These are phyloP conservation scores for Antedon mediterranea DNA, from an alignment of 53 echinoderm and acorn worm species.

Conservation along the genomic window DNA sequence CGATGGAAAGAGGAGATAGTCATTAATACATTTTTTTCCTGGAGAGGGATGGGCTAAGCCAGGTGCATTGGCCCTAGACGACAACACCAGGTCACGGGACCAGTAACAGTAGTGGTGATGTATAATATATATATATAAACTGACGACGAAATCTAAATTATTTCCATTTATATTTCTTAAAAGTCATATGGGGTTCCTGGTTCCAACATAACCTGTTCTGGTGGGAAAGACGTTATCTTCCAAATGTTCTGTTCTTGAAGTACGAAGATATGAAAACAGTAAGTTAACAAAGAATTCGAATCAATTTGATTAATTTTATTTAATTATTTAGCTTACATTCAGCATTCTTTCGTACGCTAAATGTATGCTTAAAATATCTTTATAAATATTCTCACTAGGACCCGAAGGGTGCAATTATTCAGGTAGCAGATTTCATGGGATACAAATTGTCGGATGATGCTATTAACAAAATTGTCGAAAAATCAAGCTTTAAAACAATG, in stretches of 20 bases:
- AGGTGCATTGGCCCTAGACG: background rate
- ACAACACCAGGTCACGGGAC: background rate
- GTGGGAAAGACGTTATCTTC: slow-evolving; percentile 28
- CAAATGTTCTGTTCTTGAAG: slow-evolving; percentile 31
- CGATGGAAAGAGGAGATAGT: no score
- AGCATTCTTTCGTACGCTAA: background rate
- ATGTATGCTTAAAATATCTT: background rate
- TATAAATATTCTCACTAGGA: slow-evolving; percentile 17
- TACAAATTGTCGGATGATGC: slow-evolving; percentile 31
- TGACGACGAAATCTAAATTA: background rate
- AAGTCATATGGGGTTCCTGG: slow-evolving; percentile 41
- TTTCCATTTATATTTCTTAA: background rate
- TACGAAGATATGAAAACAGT: slow-evolving; percentile 38
- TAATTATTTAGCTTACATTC: background rate
- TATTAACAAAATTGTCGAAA: slow-evolving; percentile 26
- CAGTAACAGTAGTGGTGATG: background rate
- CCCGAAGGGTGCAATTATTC: slow-evolving; percentile 20
- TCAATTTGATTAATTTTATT: background rate
- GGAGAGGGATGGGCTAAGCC: no score
- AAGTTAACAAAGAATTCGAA: background rate
- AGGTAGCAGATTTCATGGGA: slow-evolving; percentile 42
- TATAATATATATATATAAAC: background rate
- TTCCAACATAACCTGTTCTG: slow-evolving; percentile 33
- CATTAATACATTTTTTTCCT: no score
- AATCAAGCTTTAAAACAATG: slow-evolving; percentile 51